Conservation (phyloP, 2,888 invertebrate genomes). For the Troides helena region DNA sequence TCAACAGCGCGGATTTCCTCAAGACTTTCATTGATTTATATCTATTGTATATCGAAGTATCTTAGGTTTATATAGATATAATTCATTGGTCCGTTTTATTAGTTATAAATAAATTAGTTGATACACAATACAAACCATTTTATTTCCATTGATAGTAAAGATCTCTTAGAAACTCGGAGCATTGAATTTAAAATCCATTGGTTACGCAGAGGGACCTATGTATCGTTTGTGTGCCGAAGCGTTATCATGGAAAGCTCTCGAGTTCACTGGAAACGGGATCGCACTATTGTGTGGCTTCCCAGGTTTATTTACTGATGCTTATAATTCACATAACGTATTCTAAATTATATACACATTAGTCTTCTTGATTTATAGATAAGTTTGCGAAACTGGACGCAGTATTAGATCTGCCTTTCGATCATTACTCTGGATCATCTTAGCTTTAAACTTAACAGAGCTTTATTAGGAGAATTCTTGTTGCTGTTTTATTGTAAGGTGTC, state of each 20-base stretch:
- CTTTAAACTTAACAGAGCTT: neutral
- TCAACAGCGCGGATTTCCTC: neutral
- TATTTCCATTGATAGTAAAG: neutral
- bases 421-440: neutral
- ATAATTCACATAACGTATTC: conserved; percentile 1
- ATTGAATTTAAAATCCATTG: neutral
- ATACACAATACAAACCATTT: neutral
- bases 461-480: no score
- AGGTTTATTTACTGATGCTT: neutral
- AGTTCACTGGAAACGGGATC: neutral
- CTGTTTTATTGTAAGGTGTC: no score
- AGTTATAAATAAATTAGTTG: no score
- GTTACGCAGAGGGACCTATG: neutral
- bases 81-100: no score
- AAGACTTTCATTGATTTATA: no score
- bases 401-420: neutral
- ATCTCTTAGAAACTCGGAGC: neutral
- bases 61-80: no score
- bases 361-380: neutral
- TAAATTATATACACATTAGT: neutral
- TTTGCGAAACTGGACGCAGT: neutral
- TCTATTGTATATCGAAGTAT: no score
- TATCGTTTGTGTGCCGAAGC: neutral
- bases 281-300: neutral
- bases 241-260: neutral